Evolutionary conservation across 64 coral and sea anemone genomes (phyloP).

Genomic region (Exaiptasia diaphana): DNA sequence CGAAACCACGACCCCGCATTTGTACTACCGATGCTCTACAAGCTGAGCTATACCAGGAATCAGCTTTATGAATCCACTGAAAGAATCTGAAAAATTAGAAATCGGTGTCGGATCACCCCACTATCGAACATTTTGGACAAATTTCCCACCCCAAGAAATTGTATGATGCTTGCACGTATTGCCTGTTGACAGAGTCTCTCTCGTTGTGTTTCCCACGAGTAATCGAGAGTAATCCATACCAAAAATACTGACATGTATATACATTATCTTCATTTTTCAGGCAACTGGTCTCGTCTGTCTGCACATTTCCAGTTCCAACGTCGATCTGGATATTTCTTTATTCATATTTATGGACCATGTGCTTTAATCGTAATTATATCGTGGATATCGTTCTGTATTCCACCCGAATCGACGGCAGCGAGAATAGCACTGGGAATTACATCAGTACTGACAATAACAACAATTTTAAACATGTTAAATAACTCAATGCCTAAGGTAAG

Average conservation of each 20-base stretch:
- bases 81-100: too few species aligned
- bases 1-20: too few species aligned
- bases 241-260: not conserved
- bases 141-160: too few species aligned
- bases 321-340: slow-evolving; percentile 84
- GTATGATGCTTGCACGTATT: too few species aligned
- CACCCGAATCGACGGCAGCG: slow-evolving; percentile 84
- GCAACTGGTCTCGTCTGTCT: slow-evolving; percentile 82
- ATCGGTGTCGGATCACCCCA: too few species aligned
- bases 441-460: slow-evolving; percentile 80
- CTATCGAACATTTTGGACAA: too few species aligned
- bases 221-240: not conserved
- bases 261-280: slow-evolving; percentile 27
- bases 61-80: too few species aligned
- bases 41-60: too few species aligned
- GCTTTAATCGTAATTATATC: slow-evolving; percentile 91
- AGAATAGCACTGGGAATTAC: slow-evolving; percentile 86
- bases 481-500: slow-evolving; percentile 88
- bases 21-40: too few species aligned
- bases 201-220: not conserved
- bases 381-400: slow-evolving; percentile 99
- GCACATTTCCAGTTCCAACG: slow-evolving; percentile 61
- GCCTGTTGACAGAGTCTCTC: too few species aligned
- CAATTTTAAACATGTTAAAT: slow-evolving; percentile 87
- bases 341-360: slow-evolving; percentile 95